These are phyloP conservation scores for Noctua janthe DNA, from an alignment of 2,888 invertebrate species.

Conservation along the genomic window DNA sequence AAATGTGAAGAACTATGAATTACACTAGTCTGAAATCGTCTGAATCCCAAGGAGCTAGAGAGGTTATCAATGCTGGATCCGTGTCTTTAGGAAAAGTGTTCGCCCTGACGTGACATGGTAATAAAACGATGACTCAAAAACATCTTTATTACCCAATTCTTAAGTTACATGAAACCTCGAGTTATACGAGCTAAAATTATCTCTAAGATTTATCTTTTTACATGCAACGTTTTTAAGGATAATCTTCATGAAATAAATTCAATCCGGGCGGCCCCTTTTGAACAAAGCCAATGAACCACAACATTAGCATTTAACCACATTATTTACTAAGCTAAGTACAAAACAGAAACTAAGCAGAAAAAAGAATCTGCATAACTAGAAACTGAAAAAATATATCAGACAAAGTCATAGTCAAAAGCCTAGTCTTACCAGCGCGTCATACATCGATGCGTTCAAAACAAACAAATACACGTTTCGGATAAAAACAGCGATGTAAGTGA, in stretches of 20 bases:
- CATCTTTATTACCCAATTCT: neutral
- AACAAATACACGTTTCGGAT: slow-evolving; percentile 48
- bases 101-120: neutral
- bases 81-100: neutral
- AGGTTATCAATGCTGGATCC: neutral
- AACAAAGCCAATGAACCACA: slow-evolving; percentile 28
- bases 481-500: slow-evolving; percentile 74
- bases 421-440: slow-evolving; percentile 48
- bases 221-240: slow-evolving; percentile 13
- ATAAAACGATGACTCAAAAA: slow-evolving; percentile 11
- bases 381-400: slow-evolving; percentile 3
- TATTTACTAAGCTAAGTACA: slow-evolving; percentile 11
- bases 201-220: slow-evolving; percentile 27
- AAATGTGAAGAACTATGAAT: neutral
- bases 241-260: slow-evolving; percentile 39
- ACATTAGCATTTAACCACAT: slow-evolving; percentile 7
- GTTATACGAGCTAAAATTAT: slow-evolving; percentile 12
- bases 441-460: slow-evolving; percentile 68
- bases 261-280: slow-evolving; percentile 34
- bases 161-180: slow-evolving; percentile 16
- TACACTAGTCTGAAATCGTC: neutral
- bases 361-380: neutral
- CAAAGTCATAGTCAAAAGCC: neutral
- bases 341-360: slow-evolving; percentile 12
- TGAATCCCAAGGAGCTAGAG: neutral